Evolutionary conservation across 2,888 invertebrate genomes (phyloP).

Genomic region (Deroplatys truncata): DNA sequence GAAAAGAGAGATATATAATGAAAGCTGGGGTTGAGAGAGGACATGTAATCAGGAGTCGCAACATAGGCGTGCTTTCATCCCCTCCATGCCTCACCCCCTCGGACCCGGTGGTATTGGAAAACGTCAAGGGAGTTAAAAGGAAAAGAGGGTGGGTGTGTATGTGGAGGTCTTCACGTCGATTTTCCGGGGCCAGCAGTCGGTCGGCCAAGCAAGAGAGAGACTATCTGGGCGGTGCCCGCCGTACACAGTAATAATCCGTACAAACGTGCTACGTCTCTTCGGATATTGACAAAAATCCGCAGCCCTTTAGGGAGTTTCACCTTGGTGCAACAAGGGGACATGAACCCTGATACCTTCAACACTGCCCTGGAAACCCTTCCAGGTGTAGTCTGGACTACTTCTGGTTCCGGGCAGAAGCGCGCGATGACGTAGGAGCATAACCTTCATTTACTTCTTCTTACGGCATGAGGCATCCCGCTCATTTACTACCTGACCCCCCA

Average conservation of each 20-base stretch:
- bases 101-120: slow-evolving; percentile 1
- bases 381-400: too few species aligned
- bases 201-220: not conserved
- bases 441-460: too few species aligned
- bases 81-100: not conserved
- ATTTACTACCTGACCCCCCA: too few species aligned
- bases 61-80: slow-evolving; percentile 1
- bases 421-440: too few species aligned
- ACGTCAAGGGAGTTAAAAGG: slow-evolving; percentile 12
- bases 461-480: too few species aligned
- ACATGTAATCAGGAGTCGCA: slow-evolving; percentile 4
- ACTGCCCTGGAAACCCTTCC: too few species aligned
- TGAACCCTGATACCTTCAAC: not conserved
- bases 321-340: not conserved
- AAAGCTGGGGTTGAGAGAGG: slow-evolving; percentile 6
- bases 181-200: not conserved
- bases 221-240: not conserved
- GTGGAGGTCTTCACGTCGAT: slow-evolving; percentile 10
- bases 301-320: not conserved
- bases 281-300: slow-evolving; percentile 6
- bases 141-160: slow-evolving; percentile 3
- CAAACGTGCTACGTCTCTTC: not conserved
- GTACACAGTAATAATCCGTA: not conserved
- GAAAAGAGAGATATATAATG: not conserved
- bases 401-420: too few species aligned